Percentiles rank a stretch among this genome's conserved stretches.
These are phyloP conservation scores for Paracentrotus lividus DNA, from an alignment of 53 echinoderm and acorn worm genomes.

Conservation along the genomic window DNA sequence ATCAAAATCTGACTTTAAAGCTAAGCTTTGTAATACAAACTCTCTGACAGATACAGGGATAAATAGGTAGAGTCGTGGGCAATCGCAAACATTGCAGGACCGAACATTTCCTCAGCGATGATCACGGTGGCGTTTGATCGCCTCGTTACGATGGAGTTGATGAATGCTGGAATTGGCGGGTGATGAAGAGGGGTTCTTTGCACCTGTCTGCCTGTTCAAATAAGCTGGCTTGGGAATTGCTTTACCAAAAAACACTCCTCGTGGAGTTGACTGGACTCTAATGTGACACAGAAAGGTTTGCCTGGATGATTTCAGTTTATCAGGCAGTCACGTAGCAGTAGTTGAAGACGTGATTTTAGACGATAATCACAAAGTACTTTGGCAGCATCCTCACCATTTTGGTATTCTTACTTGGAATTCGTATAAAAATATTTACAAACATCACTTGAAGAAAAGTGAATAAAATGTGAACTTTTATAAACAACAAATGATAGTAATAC, in stretches of 20 bases:
- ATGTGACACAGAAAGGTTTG: not conserved
- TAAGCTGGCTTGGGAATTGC: conserved; percentile 21
- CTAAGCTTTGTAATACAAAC: not conserved
- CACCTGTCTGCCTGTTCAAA: conserved; percentile 51
- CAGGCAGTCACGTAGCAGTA: not conserved
- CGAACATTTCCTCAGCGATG: not conserved
- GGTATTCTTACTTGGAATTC: not conserved
- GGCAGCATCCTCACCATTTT: not conserved
- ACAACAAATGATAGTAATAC: too few relatives aligned
- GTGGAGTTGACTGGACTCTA: conserved; percentile 6
- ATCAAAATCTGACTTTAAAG: conserved; percentile 7
- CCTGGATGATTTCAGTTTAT: not conserved
- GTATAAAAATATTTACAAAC: conserved; percentile 10
- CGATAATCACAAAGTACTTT: not conserved
- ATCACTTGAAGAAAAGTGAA: not conserved
- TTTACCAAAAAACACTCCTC: conserved; percentile 24
- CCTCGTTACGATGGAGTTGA: conserved; percentile 27
- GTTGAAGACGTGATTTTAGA: not conserved
- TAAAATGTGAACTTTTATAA: not conserved
- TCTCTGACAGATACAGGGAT: too few relatives aligned
- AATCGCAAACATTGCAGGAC: not conserved
- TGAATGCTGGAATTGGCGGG: not conserved
- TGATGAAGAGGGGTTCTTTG: conserved; percentile 41
- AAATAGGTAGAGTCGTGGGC: not conserved
- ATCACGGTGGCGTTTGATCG: conserved; percentile 3